phyloP scores from a whole-genome alignment of 2,888 invertebrate genomes.

The Lepas anatifera region DNA sequence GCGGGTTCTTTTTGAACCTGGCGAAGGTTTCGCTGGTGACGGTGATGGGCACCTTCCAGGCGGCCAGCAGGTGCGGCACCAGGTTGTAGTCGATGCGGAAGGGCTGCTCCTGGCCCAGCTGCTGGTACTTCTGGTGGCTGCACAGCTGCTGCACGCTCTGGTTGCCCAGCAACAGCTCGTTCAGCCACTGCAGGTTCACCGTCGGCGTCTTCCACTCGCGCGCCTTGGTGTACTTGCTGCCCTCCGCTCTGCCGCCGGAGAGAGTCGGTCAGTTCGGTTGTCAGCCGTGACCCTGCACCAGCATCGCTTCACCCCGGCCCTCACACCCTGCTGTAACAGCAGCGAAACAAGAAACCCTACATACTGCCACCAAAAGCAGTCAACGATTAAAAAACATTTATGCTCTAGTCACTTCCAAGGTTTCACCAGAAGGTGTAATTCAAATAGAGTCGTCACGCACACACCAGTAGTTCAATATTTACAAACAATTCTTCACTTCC shows the following conservation, averaged over 20 bases:
- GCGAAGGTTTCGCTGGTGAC: constrained; percentile 45
- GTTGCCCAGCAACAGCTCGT: constrained; percentile 71
- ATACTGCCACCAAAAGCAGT: no score
- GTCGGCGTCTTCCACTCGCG: constrained; percentile 83
- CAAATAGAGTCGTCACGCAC: no score
- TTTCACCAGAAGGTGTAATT: no score
- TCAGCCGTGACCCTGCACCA: no score
- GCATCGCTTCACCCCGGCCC: no score
- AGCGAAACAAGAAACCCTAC: no score
- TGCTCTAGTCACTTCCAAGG: no score
- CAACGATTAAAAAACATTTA: no score
- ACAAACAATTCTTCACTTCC: no score
- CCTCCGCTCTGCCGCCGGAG: constrained; percentile 52
- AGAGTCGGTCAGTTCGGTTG: no score
- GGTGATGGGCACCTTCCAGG: constrained; percentile 88
- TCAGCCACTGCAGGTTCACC: constrained; percentile 87
- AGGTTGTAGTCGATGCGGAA: constrained; percentile 72
- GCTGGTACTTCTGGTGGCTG: constrained; percentile 62
- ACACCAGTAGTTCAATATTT: no score
- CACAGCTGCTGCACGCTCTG: constrained; percentile 26
- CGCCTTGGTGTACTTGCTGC: constrained; percentile 76
- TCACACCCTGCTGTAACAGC: no score
- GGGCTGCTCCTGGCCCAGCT: constrained; percentile 63
- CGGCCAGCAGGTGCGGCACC: constrained; percentile 80
- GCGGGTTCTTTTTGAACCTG: constrained; percentile 51